Evolutionary conservation across 2,113 vertebrate species (phyloP).

Genomic region (Hydropotes inermis): DNA sequence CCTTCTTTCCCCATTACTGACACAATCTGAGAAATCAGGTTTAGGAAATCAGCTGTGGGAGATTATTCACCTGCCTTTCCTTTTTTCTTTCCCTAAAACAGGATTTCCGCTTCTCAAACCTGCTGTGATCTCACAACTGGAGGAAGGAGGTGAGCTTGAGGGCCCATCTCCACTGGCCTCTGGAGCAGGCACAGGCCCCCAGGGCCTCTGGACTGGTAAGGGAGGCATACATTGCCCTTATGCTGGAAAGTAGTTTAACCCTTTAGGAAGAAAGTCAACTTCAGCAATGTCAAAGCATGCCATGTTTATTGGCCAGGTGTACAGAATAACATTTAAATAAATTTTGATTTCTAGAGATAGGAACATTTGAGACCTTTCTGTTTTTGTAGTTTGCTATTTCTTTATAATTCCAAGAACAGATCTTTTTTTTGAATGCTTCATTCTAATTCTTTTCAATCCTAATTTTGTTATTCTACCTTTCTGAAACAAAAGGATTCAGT

Average conservation of each 20-base stretch:
- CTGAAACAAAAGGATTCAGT: not conserved
- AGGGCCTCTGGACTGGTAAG: constrained; percentile 54
- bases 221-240: not conserved
- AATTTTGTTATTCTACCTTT: not conserved
- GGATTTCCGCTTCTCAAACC: constrained; percentile 68
- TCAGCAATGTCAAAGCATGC: not conserved
- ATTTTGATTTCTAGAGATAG: not conserved
- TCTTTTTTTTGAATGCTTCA: not conserved
- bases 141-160: constrained; percentile 41
- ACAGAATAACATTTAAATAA: not conserved
- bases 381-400: not conserved
- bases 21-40: not conserved
- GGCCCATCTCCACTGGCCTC: not conserved
- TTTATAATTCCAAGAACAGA: not conserved
- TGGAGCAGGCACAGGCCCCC: not conserved
- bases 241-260: not conserved
- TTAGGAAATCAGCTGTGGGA: not conserved
- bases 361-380: not conserved
- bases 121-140: constrained; percentile 66
- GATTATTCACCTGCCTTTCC: not conserved
- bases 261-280: not conserved
- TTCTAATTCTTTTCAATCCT: not conserved
- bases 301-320: not conserved
- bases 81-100: constrained; percentile 42
- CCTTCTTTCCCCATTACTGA: not conserved